Percentiles rank a stretch among this genome's conserved stretches.
Evolutionary conservation across 2,797 vertebrate species (phyloP).

Genomic region (Acipenser oxyrinchus): DNA sequence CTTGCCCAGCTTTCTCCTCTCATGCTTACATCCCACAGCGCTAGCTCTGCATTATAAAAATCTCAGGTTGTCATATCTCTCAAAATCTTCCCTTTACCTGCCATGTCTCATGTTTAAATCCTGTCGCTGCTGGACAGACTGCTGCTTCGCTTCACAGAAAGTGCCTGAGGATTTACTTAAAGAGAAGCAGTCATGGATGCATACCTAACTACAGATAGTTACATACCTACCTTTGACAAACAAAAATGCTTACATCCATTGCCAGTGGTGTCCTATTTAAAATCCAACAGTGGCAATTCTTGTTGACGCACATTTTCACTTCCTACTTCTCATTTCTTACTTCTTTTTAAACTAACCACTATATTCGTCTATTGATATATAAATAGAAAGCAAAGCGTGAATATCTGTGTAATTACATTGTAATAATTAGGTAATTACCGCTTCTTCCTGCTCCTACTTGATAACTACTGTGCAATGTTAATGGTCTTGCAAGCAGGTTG

Average conservation of each 20-base stretch:
- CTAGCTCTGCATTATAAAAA: conserved; percentile 2
- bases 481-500: too few relatives aligned
- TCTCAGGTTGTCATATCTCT: conserved; percentile 4
- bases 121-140: conserved; percentile 11
- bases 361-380: too few relatives aligned
- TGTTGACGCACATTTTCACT: background rate
- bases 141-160: conserved; percentile 11
- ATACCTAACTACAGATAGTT: background rate
- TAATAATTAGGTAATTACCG: too few relatives aligned
- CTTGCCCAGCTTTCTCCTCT: background rate
- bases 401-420: too few relatives aligned
- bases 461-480: too few relatives aligned
- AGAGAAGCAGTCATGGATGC: background rate
- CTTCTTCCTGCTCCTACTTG: too few relatives aligned
- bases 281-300: background rate
- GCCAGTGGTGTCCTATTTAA: background rate
- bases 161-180: conserved; percentile 4
- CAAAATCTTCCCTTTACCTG: background rate
- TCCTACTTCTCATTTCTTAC: too few relatives aligned
- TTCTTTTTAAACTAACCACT: too few relatives aligned
- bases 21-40: conserved; percentile 2
- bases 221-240: conserved; percentile 1
- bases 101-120: background rate
- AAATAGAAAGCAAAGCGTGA: too few relatives aligned
- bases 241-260: conserved; percentile 4